A percentile compares a stretch with the other conserved stretches of the same genome.
Evolutionary conservation across 2,797 vertebrate species (phyloP).

Genomic region (Bradypodion ventrale): DNA sequence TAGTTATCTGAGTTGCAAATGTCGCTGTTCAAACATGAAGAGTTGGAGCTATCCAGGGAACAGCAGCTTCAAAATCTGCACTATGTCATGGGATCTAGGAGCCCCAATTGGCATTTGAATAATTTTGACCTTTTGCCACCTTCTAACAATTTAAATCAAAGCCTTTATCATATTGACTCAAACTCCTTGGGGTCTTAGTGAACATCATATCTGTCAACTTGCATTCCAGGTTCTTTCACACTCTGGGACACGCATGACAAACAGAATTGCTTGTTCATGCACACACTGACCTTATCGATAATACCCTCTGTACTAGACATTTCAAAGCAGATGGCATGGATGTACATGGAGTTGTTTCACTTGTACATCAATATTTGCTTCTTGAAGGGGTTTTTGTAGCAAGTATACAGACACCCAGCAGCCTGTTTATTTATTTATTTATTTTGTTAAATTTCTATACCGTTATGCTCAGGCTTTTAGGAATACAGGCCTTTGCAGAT

Average conservation of each 20-base stretch:
- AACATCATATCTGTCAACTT: conserved; percentile 47
- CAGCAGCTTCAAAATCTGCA: conserved; percentile 31
- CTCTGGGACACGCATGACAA: conserved; percentile 36
- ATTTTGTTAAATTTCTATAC: too few species aligned
- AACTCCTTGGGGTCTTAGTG: conserved; percentile 52
- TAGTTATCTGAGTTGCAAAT: not conserved
- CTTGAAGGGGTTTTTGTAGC: conserved; percentile 26
- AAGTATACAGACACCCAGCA: conserved; percentile 30
- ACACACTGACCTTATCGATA: conserved; percentile 51
- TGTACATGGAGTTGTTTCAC: conserved; percentile 46
- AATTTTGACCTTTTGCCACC: conserved; percentile 66
- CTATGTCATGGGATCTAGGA: conserved; percentile 49
- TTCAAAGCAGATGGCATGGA: conserved; percentile 57
- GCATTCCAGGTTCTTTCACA: conserved; percentile 49
- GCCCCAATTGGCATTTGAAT: conserved; percentile 59
- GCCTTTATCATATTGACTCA: conserved; percentile 52
- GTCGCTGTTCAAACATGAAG: not conserved
- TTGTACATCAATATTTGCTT: conserved; percentile 25
- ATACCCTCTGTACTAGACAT: conserved; percentile 50
- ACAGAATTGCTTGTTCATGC: conserved; percentile 49
- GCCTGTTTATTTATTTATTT: too few species aligned
- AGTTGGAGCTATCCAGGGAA: not conserved
- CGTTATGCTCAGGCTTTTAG: conserved; percentile 28
- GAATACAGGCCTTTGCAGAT: conserved; percentile 26
- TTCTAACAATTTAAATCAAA: conserved; percentile 60